Evolutionary conservation across 30 jellyfish, hydroid and myxozoan genomes (phyloP), one percentile per base, ranked within the genome.

Genomic region (Calvadosia cruxmelitensis): DNA sequence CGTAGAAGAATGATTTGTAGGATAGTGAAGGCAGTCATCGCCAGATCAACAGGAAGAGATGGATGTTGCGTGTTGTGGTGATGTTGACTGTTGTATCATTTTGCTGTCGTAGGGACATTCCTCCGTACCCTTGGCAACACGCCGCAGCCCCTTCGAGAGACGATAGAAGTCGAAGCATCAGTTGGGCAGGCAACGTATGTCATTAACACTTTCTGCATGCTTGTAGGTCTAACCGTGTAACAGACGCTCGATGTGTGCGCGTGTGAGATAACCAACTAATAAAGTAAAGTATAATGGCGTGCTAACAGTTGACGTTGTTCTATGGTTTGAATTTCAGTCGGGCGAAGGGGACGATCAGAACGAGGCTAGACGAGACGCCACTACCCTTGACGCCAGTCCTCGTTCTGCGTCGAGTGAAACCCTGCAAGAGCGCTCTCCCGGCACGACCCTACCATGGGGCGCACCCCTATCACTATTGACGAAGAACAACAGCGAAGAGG

Each of bases 181-280:
- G 94, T 42, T 87, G 96, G 96, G 85, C 94, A 0, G 96, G 94
- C 71, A 68, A 84, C 88, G 96, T 87, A 57, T 31, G 84, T 0
- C 53, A n/a, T 70, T 49, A 31, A 26, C 12, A 48, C 61, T 48
- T n/a, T 7, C 16, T 48, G 16, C 61, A 7, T 48, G 12, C 61
- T 7, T 48, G 16, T 48, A n/a, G n/a, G 61, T n/a, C 61, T n/a
- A n/a, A 5, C 57, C 57, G 57, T 42, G 20, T 42, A 42, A 42
- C 57, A 42, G 20, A 42, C 57, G 10, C 10, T 42, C 20, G 57
- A 5, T 42, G 57, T 42, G n/a, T n/a, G n/a, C n/a, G n/a, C n/a
- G n/a, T n/a, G n/a, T n/a, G n/a, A n/a, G n/a, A n/a, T n/a, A n/a
- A n/a, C n/a, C n/a, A n/a, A n/a, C n/a, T n/a, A n/a, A n/a, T n/a